Conservation (phyloP, 2,797 vertebrate species). For the Erithacus rubecula region DNA sequence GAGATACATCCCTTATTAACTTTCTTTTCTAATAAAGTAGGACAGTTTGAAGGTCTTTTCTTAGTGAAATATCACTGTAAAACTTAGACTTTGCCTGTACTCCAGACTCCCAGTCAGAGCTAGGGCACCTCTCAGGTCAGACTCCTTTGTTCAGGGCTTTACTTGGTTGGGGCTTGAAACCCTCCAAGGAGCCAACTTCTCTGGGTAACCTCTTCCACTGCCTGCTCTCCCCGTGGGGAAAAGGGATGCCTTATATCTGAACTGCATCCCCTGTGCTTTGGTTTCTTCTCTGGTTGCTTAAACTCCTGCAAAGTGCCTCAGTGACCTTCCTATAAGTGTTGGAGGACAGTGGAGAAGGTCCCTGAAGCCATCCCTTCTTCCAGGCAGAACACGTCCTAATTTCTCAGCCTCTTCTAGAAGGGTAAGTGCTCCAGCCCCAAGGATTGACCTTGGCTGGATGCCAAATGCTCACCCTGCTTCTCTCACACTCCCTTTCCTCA, state of each 20-base stretch:
- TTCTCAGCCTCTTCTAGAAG: not conserved
- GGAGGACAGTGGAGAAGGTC: not conserved
- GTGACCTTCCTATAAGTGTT: not conserved
- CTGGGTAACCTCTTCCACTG: not conserved
- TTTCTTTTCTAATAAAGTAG: not conserved
- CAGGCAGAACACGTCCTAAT: not conserved
- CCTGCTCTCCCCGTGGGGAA: not conserved
- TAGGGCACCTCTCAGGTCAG: not conserved
- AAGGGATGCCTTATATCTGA: not conserved
- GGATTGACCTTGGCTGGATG: not conserved
- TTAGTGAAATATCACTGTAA: not conserved
- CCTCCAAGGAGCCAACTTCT: not conserved
- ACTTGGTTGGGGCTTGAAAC: not conserved
- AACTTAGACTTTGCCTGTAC: not conserved
- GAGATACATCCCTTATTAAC: not conserved
- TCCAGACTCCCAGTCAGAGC: not conserved
- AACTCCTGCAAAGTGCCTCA: not conserved
- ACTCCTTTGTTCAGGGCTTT: not conserved
- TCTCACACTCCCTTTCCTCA: not conserved
- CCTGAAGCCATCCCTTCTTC: not conserved
- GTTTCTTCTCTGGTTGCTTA: not conserved
- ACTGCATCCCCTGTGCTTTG: not conserved
- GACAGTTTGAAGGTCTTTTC: not conserved
- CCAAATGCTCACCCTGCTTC: not conserved
- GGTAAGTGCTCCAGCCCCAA: accelerated